A percentile compares a stretch with the other conserved stretches of the same genome.
Evolutionary conservation across 2,888 invertebrate genomes (phyloP).

Genomic region (Linnaemya vulpina): DNA sequence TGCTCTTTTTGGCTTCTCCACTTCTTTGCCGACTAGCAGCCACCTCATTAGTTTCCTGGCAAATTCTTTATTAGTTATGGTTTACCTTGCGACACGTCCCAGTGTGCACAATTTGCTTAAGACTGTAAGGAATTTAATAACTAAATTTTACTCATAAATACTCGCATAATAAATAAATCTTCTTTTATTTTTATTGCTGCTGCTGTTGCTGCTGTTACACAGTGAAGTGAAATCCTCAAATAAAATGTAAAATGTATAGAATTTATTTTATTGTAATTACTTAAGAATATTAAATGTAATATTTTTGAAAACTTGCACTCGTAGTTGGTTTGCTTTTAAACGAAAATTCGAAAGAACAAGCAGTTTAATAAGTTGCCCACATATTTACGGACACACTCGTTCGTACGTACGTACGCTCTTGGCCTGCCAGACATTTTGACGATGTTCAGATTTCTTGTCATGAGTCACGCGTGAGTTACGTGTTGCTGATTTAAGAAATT

Average conservation of each 20-base stretch:
- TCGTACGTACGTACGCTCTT: too few relatives aligned
- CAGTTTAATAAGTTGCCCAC: background rate
- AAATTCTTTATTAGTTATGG: background rate
- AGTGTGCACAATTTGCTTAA: background rate
- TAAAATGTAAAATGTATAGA: constrained; percentile 20
- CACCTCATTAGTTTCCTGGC: too few relatives aligned
- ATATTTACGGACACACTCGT: background rate
- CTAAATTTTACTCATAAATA: constrained; percentile 35
- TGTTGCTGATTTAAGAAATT: too few relatives aligned
- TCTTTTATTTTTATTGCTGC: constrained; percentile 26
- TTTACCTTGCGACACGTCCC: background rate
- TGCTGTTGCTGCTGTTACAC: constrained; percentile 2
- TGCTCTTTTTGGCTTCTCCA: too few relatives aligned
- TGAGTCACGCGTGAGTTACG: too few relatives aligned
- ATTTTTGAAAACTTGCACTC: constrained; percentile 16
- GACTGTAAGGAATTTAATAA: constrained; percentile 29
- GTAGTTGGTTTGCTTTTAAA: background rate
- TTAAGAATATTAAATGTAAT: constrained; percentile 53
- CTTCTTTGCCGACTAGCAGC: too few relatives aligned
- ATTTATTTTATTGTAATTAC: constrained; percentile 56
- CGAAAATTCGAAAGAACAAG: background rate
- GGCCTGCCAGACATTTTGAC: too few relatives aligned
- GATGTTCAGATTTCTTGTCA: too few relatives aligned
- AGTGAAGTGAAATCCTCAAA: constrained; percentile 27
- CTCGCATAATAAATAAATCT: constrained; percentile 46